These are phyloP conservation scores for Pristionchus pacificus DNA, from an alignment of 1,140 invertebrate genomes.

Conservation along the genomic window DNA sequence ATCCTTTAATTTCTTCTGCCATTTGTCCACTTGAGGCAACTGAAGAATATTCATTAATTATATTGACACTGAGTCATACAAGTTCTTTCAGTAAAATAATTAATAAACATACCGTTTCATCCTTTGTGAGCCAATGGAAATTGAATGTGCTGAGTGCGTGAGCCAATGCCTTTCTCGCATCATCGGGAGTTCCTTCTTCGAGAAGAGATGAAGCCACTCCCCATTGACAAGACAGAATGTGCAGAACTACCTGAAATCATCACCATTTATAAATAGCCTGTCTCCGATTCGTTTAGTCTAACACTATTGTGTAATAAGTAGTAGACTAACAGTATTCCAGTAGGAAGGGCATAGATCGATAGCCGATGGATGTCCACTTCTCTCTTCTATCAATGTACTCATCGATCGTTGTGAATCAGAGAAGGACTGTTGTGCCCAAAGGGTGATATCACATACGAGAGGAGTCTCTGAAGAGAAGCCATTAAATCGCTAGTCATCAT, in stretches of 20 bases:
- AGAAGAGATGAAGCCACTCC: neutral
- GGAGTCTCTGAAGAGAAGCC: constrained; percentile 11
- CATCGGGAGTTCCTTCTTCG: neutral
- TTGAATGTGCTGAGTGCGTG: neutral
- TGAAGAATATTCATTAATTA: neutral
- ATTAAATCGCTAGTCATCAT: neutral
- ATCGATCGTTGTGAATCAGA: neutral
- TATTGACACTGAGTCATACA: neutral
- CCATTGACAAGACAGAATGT: neutral
- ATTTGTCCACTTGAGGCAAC: neutral
- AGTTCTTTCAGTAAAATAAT: too few species aligned
- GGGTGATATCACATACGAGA: constrained; percentile 8
- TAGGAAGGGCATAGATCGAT: neutral
- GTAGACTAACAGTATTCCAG: constrained; percentile 12
- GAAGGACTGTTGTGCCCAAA: constrained; percentile 20
- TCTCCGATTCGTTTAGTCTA: neutral
- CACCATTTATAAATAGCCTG: constrained; percentile 4
- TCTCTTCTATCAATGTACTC: neutral
- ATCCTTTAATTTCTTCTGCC: neutral
- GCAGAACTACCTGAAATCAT: neutral
- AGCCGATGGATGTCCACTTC: neutral
- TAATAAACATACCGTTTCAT: neutral
- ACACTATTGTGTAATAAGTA: neutral
- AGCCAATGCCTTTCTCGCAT: neutral
- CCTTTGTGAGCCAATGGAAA: neutral